A percentile compares a stretch with the other conserved stretches of the same genome.
Evolutionary conservation across 2,113 vertebrate genomes (phyloP).

Genomic region (Tachycineta bicolor): DNA sequence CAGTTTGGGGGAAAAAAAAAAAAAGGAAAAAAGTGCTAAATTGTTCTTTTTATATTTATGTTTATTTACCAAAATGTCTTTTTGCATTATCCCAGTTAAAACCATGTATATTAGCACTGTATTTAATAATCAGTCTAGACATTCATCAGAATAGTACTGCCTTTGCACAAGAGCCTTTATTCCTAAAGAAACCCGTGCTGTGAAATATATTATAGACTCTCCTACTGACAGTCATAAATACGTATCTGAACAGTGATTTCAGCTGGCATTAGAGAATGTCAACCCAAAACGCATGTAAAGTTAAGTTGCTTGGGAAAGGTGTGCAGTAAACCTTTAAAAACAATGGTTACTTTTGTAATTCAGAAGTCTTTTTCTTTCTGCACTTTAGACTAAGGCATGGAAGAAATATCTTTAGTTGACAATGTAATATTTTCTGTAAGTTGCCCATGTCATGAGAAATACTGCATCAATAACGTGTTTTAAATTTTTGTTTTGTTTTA

Average conservation of each 20-base stretch:
- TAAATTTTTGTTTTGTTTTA: conserved; percentile 32
- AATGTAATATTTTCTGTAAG: conserved; percentile 72
- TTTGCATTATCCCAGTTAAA: conserved; percentile 76
- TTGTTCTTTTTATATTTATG: conserved; percentile 87
- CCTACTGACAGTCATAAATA: conserved; percentile 70
- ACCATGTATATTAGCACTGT: conserved; percentile 89
- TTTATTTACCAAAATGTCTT: conserved; percentile 79
- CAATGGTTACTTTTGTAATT: conserved; percentile 42
- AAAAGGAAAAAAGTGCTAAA: conserved; percentile 75
- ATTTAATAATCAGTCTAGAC: conserved; percentile 83
- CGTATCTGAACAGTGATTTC: conserved; percentile 40
- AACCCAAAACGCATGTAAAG: neutral
- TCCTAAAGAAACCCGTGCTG: conserved; percentile 87
- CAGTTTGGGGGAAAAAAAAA: neutral
- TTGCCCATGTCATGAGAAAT: conserved; percentile 70
- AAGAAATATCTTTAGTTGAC: conserved; percentile 74
- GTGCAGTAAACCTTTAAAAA: conserved; percentile 63
- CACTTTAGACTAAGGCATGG: conserved; percentile 83
- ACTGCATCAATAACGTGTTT: conserved; percentile 58
- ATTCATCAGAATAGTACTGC: conserved; percentile 81
- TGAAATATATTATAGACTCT: conserved; percentile 82
- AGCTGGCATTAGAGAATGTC: conserved; percentile 22
- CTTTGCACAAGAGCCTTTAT: conserved; percentile 86
- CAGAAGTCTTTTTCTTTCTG: conserved; percentile 75
- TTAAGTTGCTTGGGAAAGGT: conserved; percentile 58